Conservation (phyloP, 2,113 vertebrate genomes). For the Noturus placidus region DNA sequence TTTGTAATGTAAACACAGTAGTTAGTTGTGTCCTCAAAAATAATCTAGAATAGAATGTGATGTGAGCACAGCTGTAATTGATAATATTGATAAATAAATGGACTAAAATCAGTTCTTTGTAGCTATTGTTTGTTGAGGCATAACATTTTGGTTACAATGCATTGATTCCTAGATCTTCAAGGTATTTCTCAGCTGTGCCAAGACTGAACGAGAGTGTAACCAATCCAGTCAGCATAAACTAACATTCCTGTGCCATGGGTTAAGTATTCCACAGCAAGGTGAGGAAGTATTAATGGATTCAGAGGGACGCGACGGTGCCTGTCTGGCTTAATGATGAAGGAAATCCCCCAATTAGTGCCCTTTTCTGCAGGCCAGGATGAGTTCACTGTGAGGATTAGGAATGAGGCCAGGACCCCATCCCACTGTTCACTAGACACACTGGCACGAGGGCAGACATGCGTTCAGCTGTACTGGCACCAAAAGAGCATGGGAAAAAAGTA, state of each 20-base stretch:
- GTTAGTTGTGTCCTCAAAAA: not conserved
- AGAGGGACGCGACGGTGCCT: slow-evolving; percentile 61
- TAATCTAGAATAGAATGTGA: not conserved
- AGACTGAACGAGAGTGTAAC: not conserved
- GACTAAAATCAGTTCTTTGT: not conserved
- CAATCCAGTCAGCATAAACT: slow-evolving; percentile 20
- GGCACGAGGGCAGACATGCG: slow-evolving; percentile 69
- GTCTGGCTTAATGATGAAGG: slow-evolving; percentile 76
- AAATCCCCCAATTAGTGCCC: slow-evolving; percentile 82
- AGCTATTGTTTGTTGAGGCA: not conserved
- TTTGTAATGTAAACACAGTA: not conserved
- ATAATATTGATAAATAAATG: not conserved
- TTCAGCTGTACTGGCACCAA: slow-evolving; percentile 63
- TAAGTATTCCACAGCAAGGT: slow-evolving; percentile 38
- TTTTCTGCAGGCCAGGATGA: slow-evolving; percentile 76
- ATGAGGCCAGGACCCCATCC: slow-evolving; percentile 58
- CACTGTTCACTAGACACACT: slow-evolving; percentile 65
- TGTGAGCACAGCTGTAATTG: not conserved
- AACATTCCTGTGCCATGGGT: not conserved
- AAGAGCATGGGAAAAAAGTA: slow-evolving; percentile 69
- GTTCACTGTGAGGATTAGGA: slow-evolving; percentile 77
- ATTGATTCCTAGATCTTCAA: not conserved
- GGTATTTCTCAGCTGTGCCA: not conserved
- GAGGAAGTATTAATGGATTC: slow-evolving; percentile 51
- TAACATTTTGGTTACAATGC: not conserved